Evolutionary conservation across 2,113 vertebrate genomes (phyloP), one percentile per base, ranked within the genome.

Genomic region (Marcusenius ussheri): DNA sequence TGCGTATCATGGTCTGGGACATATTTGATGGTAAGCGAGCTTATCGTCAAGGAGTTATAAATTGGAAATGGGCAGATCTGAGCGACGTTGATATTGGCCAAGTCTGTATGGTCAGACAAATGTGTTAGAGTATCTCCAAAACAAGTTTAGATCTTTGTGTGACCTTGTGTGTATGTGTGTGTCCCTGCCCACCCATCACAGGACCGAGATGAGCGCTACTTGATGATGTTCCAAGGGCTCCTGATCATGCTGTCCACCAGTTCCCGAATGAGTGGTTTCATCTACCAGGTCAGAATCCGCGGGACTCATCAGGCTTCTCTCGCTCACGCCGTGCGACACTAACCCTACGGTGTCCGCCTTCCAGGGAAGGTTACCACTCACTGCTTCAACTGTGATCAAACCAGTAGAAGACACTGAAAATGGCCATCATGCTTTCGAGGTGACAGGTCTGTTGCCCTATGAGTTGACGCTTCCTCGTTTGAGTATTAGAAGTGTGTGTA

Each of bases 191-290:
- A 1, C 46, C 51, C 80, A 46, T 90, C 45, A 91, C 86, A 99
- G 98, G 98, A 99, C 92, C 97, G 97, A 92, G 97, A 96, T 80
- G 98, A 99, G 93, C 95, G 98, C 47, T 98, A 98, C 92, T 96
- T 99, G 88, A 95, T 99, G 17, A 97, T 99, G 70, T 99, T 99
- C 93, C 97, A 98, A 91, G 97, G 97, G 87, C 96, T 97, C 77
- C 96, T 99, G 91, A 95, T 99, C 11, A 95, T 99, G 95, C 92
- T 99, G 80, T 99, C 98, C 91, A 97, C 98, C 92, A 99, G 98
- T 90, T 95, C 97, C 9, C 96, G 98, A 91, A 99, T 99, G 98
- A 99, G 98, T 90, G 98, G 98, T 1, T 99, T 99, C 94, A 99
- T 99, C 90, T 99, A 98, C 93, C 98, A 99, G 97, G 98, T 99